A percentile compares a stretch with the other conserved stretches of the same genome.
These are phyloP conservation scores for Nerophis ophidion DNA, from an alignment of 2,113 vertebrate species.

Conservation along the genomic window DNA sequence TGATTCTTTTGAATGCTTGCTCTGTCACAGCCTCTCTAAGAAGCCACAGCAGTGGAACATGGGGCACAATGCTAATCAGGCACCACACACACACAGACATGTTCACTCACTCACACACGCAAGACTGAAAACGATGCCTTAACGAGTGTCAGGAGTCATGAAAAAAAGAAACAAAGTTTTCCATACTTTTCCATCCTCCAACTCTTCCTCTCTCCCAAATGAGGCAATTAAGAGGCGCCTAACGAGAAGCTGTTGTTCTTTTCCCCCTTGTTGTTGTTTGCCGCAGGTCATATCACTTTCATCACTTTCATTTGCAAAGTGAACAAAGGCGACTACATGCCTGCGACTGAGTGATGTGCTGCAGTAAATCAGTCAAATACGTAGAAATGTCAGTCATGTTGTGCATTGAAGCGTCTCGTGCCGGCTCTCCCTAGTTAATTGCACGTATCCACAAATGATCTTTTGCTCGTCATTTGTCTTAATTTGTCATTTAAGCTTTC, in stretches of 20 bases:
- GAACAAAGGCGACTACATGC: background rate
- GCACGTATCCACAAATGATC: background rate
- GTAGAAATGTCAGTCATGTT: background rate
- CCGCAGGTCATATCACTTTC: constrained; percentile 15
- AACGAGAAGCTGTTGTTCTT: constrained; percentile 1
- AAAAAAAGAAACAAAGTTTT: constrained; percentile 33
- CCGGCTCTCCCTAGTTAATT: background rate
- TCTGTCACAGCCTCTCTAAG: constrained; percentile 22
- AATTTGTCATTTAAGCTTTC: background rate
- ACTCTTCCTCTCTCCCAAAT: constrained; percentile 21
- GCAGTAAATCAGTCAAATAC: constrained; percentile 4
- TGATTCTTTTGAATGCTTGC: constrained; percentile 7
- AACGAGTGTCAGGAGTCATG: constrained; percentile 47
- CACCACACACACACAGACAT: constrained; percentile 1
- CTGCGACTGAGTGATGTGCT: background rate
- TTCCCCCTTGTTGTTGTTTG: background rate
- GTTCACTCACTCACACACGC: background rate
- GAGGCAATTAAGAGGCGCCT: constrained; percentile 21
- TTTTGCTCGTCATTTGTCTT: background rate
- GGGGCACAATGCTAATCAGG: constrained; percentile 71
- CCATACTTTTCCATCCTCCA: constrained; percentile 9
- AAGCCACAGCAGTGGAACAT: constrained; percentile 66
- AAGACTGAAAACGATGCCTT: constrained; percentile 16
- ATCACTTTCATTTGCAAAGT: constrained; percentile 3
- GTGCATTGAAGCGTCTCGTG: background rate